A percentile compares a stretch with the other conserved stretches of the same genome.
Evolutionary conservation across 2,113 vertebrate species (phyloP).

Genomic region (Bubo blakistoni): DNA sequence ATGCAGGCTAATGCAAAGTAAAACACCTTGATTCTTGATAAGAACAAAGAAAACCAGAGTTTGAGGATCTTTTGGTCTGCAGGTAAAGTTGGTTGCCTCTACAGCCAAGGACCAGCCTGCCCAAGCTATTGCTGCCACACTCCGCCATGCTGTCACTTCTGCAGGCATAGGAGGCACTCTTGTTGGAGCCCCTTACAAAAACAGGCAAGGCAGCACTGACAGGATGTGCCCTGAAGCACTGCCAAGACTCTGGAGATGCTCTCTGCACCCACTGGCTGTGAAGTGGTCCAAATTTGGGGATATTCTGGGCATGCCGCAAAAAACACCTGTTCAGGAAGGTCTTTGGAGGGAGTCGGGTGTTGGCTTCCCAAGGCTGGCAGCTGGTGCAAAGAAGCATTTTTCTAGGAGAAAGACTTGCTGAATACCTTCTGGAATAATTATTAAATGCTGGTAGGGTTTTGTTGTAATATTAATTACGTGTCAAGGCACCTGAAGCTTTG

Average conservation of each 20-base stretch:
- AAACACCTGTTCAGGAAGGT: background rate
- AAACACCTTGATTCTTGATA: background rate
- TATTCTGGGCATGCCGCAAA: background rate
- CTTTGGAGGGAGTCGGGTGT: background rate
- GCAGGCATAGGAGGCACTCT: background rate
- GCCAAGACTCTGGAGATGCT: slow-evolving; percentile 8
- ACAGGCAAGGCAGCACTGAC: background rate
- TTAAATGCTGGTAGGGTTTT: background rate
- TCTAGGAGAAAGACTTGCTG: background rate
- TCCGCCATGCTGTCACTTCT: background rate
- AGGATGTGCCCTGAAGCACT: background rate
- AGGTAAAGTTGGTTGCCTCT: background rate
- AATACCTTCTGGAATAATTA: slow-evolving; percentile 23
- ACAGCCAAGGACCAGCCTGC: background rate
- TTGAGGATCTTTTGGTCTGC: background rate
- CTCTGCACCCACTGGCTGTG: background rate
- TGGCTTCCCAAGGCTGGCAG: background rate
- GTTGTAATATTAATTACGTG: slow-evolving; percentile 25
- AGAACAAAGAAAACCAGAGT: background rate
- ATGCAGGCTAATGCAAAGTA: background rate
- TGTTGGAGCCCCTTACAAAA: background rate
- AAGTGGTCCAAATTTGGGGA: background rate
- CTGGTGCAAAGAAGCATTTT: background rate
- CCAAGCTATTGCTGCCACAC: background rate
- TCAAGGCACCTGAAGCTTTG: background rate